A percentile compares a stretch with the other conserved stretches of the same genome.
Evolutionary conservation across 1,140 invertebrate species (phyloP).

Genomic region (Melitaea cinxia): DNA sequence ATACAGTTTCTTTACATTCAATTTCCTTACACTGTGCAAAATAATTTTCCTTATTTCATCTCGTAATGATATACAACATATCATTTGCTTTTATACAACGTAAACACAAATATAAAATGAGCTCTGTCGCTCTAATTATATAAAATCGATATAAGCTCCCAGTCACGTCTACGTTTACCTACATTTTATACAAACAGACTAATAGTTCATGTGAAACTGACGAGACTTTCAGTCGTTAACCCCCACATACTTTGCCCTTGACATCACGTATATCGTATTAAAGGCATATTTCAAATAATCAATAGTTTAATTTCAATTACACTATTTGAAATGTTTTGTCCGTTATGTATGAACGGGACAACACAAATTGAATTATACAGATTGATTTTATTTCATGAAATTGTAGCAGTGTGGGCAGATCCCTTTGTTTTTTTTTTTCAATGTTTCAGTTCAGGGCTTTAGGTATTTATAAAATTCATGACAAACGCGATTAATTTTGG

Average conservation of each 20-base stretch:
- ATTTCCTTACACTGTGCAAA: no score
- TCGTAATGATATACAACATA: no score
- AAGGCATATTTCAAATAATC: conserved; percentile 6
- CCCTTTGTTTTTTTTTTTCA: no score
- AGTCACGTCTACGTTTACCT: no score
- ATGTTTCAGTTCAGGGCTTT: no score
- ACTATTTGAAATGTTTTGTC: conserved; percentile 7
- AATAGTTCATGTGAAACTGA: conserved; percentile 18
- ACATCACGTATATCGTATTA: conserved; percentile 11
- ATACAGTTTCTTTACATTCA: no score
- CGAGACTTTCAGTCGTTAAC: conserved; percentile 18
- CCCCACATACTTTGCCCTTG: conserved; percentile 14
- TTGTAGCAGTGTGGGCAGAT: no score
- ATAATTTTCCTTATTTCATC: no score
- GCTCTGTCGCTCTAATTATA: neutral
- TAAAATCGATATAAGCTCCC: conserved; percentile 4
- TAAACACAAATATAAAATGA: neutral
- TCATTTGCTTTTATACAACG: neutral
- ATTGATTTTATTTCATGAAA: neutral
- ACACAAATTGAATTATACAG: neutral
- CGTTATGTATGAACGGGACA: neutral
- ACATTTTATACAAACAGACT: neutral
- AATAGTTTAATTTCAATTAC: conserved; percentile 9
- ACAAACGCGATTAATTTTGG: no score
- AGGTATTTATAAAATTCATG: no score